Conservation (phyloP, 2,797 vertebrate genomes). For the Eleutherodactylus coqui region DNA sequence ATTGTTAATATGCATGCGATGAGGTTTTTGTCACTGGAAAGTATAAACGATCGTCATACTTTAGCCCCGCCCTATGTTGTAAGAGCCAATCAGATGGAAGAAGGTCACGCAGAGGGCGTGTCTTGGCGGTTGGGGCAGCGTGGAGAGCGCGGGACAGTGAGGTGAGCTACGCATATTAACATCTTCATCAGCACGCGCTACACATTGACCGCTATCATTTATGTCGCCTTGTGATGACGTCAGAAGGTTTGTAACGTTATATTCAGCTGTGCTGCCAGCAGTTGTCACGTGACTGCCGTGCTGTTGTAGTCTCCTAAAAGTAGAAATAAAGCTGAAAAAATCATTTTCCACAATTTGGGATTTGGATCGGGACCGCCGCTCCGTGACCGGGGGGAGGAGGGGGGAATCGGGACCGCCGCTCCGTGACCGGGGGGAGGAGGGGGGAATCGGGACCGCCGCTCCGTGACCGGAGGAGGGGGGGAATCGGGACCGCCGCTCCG, state of each 20-base stretch:
- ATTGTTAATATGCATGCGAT: too few relatives aligned
- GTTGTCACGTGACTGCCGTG: not conserved
- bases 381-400: too few relatives aligned
- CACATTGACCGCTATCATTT: not conserved
- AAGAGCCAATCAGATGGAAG: not conserved
- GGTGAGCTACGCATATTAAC: not conserved
- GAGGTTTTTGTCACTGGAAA: not conserved
- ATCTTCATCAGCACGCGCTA: too few relatives aligned
- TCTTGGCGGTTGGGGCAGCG: not conserved
- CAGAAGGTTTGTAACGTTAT: not conserved
- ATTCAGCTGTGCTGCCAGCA: not conserved
- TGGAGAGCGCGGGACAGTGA: not conserved
- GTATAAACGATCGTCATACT: too few relatives aligned
- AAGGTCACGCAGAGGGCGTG: not conserved
- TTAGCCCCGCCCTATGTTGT: not conserved
- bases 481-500: too few relatives aligned
- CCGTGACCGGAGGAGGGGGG: too few relatives aligned
- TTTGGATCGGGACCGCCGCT: too few relatives aligned
- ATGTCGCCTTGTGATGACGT: not conserved
- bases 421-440: too few relatives aligned
- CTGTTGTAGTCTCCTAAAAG: not conserved
- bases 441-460: too few relatives aligned
- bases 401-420: too few relatives aligned
- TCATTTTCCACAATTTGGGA: not conserved
- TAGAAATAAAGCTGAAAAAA: not conserved